Evolutionary conservation across 92 coral and sea anemone species (phyloP), one percentile per base, ranked within the genome.

Genomic region (Plumapathes pennacea): DNA sequence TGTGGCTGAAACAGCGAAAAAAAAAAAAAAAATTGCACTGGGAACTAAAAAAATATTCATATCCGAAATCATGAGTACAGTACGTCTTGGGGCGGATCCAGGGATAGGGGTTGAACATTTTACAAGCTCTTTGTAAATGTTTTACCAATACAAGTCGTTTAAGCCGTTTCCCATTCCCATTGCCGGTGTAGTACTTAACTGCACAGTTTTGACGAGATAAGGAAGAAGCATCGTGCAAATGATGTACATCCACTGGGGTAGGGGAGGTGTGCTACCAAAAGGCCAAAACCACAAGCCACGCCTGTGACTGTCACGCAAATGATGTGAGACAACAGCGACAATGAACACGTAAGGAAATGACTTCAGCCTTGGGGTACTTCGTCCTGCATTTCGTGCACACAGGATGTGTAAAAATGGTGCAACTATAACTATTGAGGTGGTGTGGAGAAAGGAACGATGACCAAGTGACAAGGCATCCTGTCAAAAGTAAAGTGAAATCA

Each of bases 271-370:
- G 22, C 81, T 88, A 46, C 96, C 96, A 38, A 91, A 4, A 24
- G 97, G 96, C 97, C 97, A 91, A 64, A 83, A 88, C 97, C 97
- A 91, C 32, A 91, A 32, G 21, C 97, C 96, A 39, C 87, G 78
- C 55, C 97, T 80, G 25, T 68, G 71, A 3, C 94, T 92, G 69
- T 91, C 97, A 4, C 92, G 86, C 23, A 91, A 51, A 74, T 91
- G 97, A 39, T 91, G 97, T 12, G 97, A 91, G 10, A 80, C 37
- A 18, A 91, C 80, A 11, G 92, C 78, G 3, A 91, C 84, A 7
- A 77, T 63, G 22, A 88, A 76, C 63, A 87, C 43, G 67, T 73
- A 85, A 27, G 96, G 92, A 28, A 91, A 70, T 25, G 62, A 47
- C 18, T 54, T 65, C 10, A 84, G 55, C 49, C 57, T 50, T 0